Base-by-base conservation (phyloP, 1,140 invertebrate species). In the Cotesia glomerata region DNA sequence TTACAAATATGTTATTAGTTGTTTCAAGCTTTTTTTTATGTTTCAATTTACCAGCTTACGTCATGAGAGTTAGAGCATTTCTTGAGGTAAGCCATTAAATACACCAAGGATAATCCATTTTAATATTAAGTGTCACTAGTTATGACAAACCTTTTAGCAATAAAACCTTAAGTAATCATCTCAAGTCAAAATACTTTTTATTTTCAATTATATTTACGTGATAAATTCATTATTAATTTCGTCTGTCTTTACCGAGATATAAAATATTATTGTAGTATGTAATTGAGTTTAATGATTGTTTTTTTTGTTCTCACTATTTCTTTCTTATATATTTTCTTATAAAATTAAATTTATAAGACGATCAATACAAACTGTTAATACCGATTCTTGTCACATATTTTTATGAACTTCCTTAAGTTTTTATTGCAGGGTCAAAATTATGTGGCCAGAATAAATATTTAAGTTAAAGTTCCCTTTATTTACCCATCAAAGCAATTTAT, bases 1-100 rank as follows among this genome's bases (percentile, higher is more conserved):
- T 95, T 9, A 95, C 93, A 3, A 92, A 93, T 81, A 95, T 95
- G 92, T 88, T 96, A 9, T 87, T 96, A 0, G 86, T 95, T 18
- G 93, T 95, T 5, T 95, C 94, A 1, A 91, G 91, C 1, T 92
- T 93, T 0, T 96, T 95, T 82, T 90, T 96, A 0, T 87, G 90
- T 36, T 87, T 95, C 18, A 95, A 96, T 85, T 81, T 95, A 14
- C 95, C 95, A 0, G 91, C 91, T 34, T 93, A 91, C 81, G 87
- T 90, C 54, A 86, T 93, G 72, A 85, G 92, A 63, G 81, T 92
- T 32, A 78, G 89, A 67, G 88, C 90, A 14, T 91, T 91, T 77
- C 84, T 89, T 62, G 84, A 89, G 84, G 90, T 91, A 82, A 86
- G 87, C 85, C 34, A 59, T 26, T 69, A 34, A 18, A 4, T 65